Conservation (phyloP, 2,888 invertebrate species). For the Rhimphoctona megacephalus region DNA sequence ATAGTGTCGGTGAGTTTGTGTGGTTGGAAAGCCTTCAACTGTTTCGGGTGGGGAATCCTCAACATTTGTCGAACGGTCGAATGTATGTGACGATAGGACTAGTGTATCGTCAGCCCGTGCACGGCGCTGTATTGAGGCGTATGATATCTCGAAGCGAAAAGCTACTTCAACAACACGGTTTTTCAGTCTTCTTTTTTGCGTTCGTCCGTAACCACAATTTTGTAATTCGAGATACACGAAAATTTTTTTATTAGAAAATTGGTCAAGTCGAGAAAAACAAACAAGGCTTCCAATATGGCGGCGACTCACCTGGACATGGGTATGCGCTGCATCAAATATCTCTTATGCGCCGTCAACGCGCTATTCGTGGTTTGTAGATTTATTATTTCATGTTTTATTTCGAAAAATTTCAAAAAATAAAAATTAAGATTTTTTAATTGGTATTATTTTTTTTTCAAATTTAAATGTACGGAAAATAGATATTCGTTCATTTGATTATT, state of each 20-base stretch:
- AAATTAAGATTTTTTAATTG: not conserved
- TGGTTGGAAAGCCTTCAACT: not conserved
- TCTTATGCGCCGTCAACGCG: conserved; percentile 89
- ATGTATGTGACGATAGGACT: conserved; percentile 1
- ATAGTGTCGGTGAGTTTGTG: not conserved
- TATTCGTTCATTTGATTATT: not conserved
- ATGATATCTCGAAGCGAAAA: not conserved
- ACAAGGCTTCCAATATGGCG: conserved; percentile 76
- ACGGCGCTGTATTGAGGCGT: conserved; percentile 17
- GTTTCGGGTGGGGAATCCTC: conserved; percentile 23
- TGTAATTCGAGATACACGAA: not conserved
- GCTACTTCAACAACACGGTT: conserved; percentile 1
- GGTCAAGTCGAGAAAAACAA: not conserved
- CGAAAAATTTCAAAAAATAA: not conserved
- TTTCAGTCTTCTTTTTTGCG: conserved; percentile 9
- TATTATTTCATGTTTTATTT: not conserved
- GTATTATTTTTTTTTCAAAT: not conserved
- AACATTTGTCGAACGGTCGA: not conserved
- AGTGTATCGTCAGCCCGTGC: conserved; percentile 7
- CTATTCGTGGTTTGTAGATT: conserved; percentile 87
- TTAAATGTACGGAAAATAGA: not conserved
- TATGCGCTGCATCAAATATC: conserved; percentile 89
- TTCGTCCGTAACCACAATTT: not conserved
- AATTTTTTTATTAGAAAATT: not conserved
- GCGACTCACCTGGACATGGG: conserved; percentile 86